Base-by-base conservation (phyloP, 1,140 invertebrate species). In the Drosophila nigromelanica region DNA sequence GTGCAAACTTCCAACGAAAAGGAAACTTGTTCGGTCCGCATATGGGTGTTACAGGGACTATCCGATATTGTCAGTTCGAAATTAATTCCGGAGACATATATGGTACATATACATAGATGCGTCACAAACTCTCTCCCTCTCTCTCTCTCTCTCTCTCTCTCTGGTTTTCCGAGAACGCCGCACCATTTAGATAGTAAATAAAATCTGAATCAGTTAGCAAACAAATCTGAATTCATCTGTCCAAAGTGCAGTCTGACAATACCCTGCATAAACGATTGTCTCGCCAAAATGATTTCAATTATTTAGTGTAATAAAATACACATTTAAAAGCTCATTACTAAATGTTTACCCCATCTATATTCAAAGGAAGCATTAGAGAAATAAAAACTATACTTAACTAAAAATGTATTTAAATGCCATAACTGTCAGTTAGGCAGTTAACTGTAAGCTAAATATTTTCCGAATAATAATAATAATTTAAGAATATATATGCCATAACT, bases 21-120 rank as follows among this genome's bases (percentile, higher is more conserved):
- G 74, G 74, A 81, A 85, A 81, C 82, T 64, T 50, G 63, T 45
- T 40, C 27, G 30, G 15, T 18, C 12, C 67, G 55, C 42, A 48
- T 55, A 55, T 61, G 47, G 48, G 11, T 18, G 14, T 51, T 6
- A 10, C 27, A 27, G 39, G 63, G 54, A 51, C 48, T 47, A 54
- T 39, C 11, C 18, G 50, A 66, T 58, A 58, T 47, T 62, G 30
- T 15, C 51, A 56, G 33, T 69, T 43, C 35, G 2, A 48, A 58
- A 58, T 71, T 33, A 60, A 58, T 73, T 73, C 71, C 71, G 71
- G 15, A 14, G 5, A 30, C 50, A 45, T 50, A 61, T 73, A 55
- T 37, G 64, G 40, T 37, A 48, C 8, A 7, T 33, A 7, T 6
- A 63, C n/a, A 63, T 62, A 40, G 21, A 69, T 67, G 50, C 63